These are phyloP conservation scores for Meloidogyne chitwoodi DNA, from an alignment of 1,140 invertebrate species.

Conservation along the genomic window DNA sequence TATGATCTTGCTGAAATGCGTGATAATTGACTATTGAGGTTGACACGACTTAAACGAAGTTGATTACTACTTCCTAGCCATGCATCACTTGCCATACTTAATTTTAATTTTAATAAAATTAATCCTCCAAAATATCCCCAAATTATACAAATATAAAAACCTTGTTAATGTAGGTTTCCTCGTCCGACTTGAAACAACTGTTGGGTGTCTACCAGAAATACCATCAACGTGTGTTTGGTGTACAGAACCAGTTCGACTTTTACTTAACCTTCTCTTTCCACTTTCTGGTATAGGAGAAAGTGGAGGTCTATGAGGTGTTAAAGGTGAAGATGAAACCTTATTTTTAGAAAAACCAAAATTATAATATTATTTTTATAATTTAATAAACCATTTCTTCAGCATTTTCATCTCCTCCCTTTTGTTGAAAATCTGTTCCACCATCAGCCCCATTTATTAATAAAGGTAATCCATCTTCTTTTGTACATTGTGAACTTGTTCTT, in stretches of 20 bases:
- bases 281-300: conserved; percentile 46
- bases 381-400: neutral
- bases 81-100: conserved; percentile 42
- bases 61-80: conserved; percentile 30
- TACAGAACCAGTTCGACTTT: conserved; percentile 51
- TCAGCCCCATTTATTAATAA: conserved; percentile 28
- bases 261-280: conserved; percentile 30
- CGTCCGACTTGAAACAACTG: conserved; percentile 19
- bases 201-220: neutral
- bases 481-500: conserved; percentile 30
- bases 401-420: neutral
- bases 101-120: conserved; percentile 19
- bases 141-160: too few species aligned
- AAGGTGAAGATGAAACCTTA: conserved; percentile 6
- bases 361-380: too few species aligned
- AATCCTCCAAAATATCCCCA: conserved; percentile 21
- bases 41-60: conserved; percentile 36
- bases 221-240: conserved; percentile 18
- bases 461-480: conserved; percentile 39
- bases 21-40: conserved; percentile 46
- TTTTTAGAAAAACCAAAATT: neutral
- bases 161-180: conserved; percentile 49
- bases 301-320: conserved; percentile 35
- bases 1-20: conserved; percentile 52
- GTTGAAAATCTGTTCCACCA: neutral